Base-by-base conservation (phyloP, 1,140 invertebrate species). In the Vanessa atalanta region DNA sequence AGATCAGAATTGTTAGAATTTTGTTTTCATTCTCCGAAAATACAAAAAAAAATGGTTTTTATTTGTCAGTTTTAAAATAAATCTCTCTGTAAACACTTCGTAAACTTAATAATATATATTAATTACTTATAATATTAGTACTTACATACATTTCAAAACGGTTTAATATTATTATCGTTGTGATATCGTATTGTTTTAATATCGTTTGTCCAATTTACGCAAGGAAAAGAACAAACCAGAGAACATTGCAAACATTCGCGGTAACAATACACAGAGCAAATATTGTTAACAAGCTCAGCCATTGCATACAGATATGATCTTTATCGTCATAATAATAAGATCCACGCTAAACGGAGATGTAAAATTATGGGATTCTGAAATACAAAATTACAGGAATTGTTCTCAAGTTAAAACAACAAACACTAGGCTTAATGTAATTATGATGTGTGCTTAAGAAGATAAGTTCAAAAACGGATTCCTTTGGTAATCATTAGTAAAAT, bases 191-290 rank as follows among this genome's bases (percentile, higher is more conserved):
- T 47, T n/a, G 51, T n/a, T 37, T n/a, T 68, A 43, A 53, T 55
- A 23, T 31, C 65, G 47, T 37, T 37, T 2, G 15, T 15, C 26
- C 12, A 51, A 68, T 68, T 53, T 26, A 8, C 65, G 31, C 37
- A 13, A 8, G 15, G 53, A 60, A 60, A 69, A 60, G n/a, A 47
- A 47, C 53, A 67, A 37, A 67, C 67, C 9, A 26, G 47, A 69
- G 53, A 55, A 55, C 65, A 67, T 23, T 67, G 67, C 20, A 57
- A 69, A 69, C 43, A 69, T 57, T 57, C 26, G 53, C 48, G 50
- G 37, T 69, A 69, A 23, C 53, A 69, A 67, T 67, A 69, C 67
- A 69, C 67, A 48, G n/a, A 69, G 53, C 67, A 69, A 69, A 69
- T 47, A 69, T 31, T 31, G 67, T 47, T 69, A 69, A 60, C 53